A percentile compares a stretch with the other conserved stretches of the same genome.
Conservation (phyloP, 2,113 vertebrate genomes). For the Naja naja region DNA sequence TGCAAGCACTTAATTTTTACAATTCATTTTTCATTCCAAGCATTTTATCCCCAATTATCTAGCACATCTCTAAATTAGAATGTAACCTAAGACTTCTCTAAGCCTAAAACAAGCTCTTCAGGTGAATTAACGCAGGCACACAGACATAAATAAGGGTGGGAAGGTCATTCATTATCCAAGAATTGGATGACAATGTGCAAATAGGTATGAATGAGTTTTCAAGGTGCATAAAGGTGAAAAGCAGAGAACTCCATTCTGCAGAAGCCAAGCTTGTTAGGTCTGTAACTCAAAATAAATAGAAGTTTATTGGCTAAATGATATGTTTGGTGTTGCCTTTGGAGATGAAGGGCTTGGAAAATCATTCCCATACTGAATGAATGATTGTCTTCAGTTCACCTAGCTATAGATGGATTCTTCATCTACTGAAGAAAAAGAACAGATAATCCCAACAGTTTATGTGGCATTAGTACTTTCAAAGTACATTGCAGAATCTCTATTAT, state of each 20-base stretch:
- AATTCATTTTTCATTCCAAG: neutral
- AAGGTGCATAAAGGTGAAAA: neutral
- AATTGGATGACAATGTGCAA: neutral
- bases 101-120: neutral
- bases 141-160: neutral
- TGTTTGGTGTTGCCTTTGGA: neutral
- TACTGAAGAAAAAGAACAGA: neutral
- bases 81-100: neutral
- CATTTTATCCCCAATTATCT: neutral
- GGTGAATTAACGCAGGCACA: neutral
- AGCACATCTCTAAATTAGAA: neutral
- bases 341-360: neutral
- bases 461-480: neutral
- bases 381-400: neutral
- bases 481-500: neutral
- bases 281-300: constrained; percentile 5
- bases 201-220: neutral
- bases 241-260: neutral
- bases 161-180: neutral
- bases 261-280: neutral
- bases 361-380: constrained; percentile 8
- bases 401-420: neutral
- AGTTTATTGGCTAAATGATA: neutral
- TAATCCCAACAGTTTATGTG: neutral
- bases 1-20: neutral